These are phyloP conservation scores for Drosophila multiciliata DNA, from an alignment of 2,888 invertebrate genomes.

Conservation along the genomic window DNA sequence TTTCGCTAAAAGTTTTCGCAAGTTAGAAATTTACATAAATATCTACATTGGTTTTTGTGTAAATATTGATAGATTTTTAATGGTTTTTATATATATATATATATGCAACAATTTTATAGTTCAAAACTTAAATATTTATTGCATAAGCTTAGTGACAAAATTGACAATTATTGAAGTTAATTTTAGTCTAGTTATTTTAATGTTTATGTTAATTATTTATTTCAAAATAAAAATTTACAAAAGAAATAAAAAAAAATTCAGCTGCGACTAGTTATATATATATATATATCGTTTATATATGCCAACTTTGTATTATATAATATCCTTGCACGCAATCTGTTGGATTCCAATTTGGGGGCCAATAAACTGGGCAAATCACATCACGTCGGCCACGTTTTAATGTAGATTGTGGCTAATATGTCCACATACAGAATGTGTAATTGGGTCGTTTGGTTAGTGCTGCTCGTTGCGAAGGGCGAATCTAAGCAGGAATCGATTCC, in stretches of 20 bases:
- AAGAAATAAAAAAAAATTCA: background rate
- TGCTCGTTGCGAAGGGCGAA: background rate
- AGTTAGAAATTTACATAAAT: conserved; percentile 44
- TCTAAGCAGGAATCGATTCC: background rate
- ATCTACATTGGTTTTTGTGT: conserved; percentile 28
- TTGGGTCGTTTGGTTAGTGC: conserved; percentile 23
- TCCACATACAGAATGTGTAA: conserved; percentile 13
- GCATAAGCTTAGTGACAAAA: no score
- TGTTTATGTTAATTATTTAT: no score
- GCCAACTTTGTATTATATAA: background rate
- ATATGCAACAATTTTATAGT: conserved; percentile 10
- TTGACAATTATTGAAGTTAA: no score
- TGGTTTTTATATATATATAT: conserved; percentile 38
- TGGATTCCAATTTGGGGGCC: conserved; percentile 27
- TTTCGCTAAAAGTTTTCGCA: conserved; percentile 6
- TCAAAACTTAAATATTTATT: background rate
- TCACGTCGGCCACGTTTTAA: conserved; percentile 52
- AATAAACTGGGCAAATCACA: conserved; percentile 51
- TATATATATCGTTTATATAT: background rate
- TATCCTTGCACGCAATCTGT: conserved; percentile 25
- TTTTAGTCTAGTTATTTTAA: no score
- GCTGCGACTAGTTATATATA: background rate
- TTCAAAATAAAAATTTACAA: background rate
- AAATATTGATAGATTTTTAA: conserved; percentile 59
- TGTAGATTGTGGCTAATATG: conserved; percentile 26